These are phyloP conservation scores for Hystrix cristata DNA, from an alignment of 2,113 vertebrate genomes.

Conservation along the genomic window DNA sequence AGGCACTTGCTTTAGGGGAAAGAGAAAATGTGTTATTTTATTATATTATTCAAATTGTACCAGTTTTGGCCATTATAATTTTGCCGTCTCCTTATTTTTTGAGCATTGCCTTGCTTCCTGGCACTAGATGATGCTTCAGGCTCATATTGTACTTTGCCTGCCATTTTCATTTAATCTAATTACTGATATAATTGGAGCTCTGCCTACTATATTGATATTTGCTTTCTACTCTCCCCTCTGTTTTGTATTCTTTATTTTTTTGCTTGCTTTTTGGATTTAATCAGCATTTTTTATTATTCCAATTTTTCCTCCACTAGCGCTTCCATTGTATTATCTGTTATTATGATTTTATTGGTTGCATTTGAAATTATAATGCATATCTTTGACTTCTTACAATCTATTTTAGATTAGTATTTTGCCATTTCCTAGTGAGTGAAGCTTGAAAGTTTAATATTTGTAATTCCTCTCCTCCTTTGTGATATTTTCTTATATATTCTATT, in stretches of 20 bases:
- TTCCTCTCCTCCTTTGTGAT: too few relatives aligned
- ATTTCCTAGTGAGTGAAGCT: neutral
- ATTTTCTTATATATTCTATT: neutral
- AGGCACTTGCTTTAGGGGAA: neutral
- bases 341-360: neutral
- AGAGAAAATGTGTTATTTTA: neutral
- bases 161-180: neutral
- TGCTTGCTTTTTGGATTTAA: conserved; percentile 16
- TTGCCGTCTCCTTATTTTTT: neutral
- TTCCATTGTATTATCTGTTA: conserved; percentile 8
- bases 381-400: neutral
- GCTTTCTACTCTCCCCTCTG: neutral
- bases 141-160: neutral
- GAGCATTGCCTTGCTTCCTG: neutral
- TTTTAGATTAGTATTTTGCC: conserved; percentile 15
- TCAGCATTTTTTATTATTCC: conserved; percentile 22
- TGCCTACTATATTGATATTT: neutral
- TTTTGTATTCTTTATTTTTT: conserved; percentile 32
- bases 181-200: neutral
- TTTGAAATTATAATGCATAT: neutral
- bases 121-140: neutral
- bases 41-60: neutral
- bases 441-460: neutral
- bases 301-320: conserved; percentile 19
- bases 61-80: neutral